phyloP scores from a whole-genome alignment of 1,140 invertebrate species.

The Musca domestica region DNA sequence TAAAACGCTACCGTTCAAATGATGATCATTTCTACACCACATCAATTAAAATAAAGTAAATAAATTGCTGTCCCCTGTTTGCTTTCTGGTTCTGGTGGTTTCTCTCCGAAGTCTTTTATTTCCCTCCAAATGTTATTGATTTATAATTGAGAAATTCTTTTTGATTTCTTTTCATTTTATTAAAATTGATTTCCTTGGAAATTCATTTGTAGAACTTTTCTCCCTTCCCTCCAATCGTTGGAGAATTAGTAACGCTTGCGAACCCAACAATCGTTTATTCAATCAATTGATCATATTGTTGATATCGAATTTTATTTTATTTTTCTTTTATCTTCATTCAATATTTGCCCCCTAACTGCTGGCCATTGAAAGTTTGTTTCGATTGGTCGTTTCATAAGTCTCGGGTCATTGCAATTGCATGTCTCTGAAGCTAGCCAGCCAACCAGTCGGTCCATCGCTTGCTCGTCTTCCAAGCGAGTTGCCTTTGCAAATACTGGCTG shows the following conservation, averaged over 20 bases:
- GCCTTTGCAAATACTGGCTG: too few species aligned
- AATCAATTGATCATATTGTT: neutral
- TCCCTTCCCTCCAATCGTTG: neutral
- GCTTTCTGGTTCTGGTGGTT: too few species aligned
- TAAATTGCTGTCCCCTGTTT: too few species aligned
- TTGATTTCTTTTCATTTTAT: neutral
- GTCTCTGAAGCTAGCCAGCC: neutral
- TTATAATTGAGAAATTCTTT: slow-evolving; percentile 14
- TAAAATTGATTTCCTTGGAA: slow-evolving; percentile 11
- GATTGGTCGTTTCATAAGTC: slow-evolving; percentile 2
- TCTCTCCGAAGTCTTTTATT: too few species aligned
- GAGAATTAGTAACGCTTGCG: neutral
- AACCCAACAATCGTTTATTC: neutral
- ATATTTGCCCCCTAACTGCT: too few species aligned
- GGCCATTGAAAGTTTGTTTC: slow-evolving; percentile 4
- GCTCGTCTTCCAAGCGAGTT: too few species aligned
- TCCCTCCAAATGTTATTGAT: neutral
- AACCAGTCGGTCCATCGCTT: too few species aligned
- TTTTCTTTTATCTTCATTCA: too few species aligned
- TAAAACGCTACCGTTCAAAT: too few species aligned
- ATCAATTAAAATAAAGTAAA: too few species aligned
- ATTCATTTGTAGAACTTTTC: neutral
- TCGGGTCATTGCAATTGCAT: slow-evolving; percentile 7
- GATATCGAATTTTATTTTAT: neutral
- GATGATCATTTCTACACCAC: too few species aligned